Evolutionary conservation across 2,797 vertebrate species (phyloP), one percentile per base, ranked within the genome.

Genomic region (Eremophila alpestris): DNA sequence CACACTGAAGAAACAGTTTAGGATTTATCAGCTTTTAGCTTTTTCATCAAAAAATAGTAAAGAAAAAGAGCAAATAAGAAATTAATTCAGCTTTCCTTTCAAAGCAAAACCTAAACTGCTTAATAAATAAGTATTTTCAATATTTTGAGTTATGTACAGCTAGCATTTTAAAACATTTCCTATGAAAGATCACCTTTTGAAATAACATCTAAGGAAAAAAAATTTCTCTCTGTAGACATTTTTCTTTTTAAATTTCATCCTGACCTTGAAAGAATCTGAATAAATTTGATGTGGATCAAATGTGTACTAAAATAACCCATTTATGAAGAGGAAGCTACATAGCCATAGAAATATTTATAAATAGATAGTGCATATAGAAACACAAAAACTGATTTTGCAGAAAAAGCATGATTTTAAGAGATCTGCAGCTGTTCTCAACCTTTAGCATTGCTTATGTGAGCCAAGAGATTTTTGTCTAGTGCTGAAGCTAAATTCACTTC

Each of bases 401-500:
- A 86, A 97, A 94, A 96, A 96, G 96, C 95, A 89, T 90, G 94
- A 96, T 97, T 98, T 96, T 96, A 97, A 97, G 95, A 96, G 97
- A 96, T 97, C 96, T 95, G 93, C 96, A 96, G 96, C 95, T 97
- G 95, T 96, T 97, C 90, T 90, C 97, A 97, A 97, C 97, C 96
- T 98, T 97, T 95, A 95, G 96, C 91, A 94, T 62, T 94, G 95
- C 95, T 93, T 96, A 34, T 95, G 79, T 91, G 86, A 97, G 94
- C 97, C 96, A 95, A 96, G 93, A 97, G 92, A 96, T 97, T 97
- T 95, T 97, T 96, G 92, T 97, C 93, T 97, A 95, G 74, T 83
- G 70, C 41, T 89, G 90, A 96, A 97, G 96, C 97, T 96, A 97
- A 97, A 98, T 98, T 97, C 97, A 97, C 96, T 97, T 85, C 93